phyloP scores from a whole-genome alignment of 1,140 invertebrate genomes.

The Brachionus rotundiformis region DNA sequence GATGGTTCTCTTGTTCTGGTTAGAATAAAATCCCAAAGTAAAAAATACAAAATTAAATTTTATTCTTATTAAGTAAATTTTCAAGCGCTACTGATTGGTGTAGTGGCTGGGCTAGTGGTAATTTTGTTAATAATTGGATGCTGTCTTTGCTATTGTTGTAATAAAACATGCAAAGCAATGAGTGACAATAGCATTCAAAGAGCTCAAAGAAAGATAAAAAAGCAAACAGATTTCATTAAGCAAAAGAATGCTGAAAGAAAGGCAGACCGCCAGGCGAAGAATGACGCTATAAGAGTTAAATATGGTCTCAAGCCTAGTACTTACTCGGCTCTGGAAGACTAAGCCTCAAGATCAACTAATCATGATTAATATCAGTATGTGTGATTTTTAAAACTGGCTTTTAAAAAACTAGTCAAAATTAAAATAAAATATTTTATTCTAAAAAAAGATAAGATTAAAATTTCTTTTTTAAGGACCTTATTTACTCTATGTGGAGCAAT shows the following conservation, averaged over 20 bases:
- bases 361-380: no score
- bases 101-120: neutral
- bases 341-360: no score
- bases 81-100: conserved; percentile 25
- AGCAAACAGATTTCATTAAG: conserved; percentile 13
- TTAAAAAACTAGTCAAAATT: neutral
- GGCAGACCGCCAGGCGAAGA: neutral
- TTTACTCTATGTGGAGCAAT: no score
- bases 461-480: no score
- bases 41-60: neutral
- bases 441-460: no score
- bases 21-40: neutral
- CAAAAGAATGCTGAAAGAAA: conserved; percentile 21
- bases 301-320: conserved; percentile 32
- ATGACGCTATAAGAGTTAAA: conserved; percentile 42
- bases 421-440: neutral
- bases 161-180: conserved; percentile 50
- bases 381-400: no score
- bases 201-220: neutral
- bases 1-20: conserved; percentile 49
- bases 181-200: conserved; percentile 14
- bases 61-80: conserved; percentile 32
- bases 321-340: conserved; percentile 15
- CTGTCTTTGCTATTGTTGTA: conserved; percentile 50
- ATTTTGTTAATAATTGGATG: conserved; percentile 14